phyloP scores from a whole-genome alignment of 2,113 vertebrate genomes.

The Calypte anna region DNA sequence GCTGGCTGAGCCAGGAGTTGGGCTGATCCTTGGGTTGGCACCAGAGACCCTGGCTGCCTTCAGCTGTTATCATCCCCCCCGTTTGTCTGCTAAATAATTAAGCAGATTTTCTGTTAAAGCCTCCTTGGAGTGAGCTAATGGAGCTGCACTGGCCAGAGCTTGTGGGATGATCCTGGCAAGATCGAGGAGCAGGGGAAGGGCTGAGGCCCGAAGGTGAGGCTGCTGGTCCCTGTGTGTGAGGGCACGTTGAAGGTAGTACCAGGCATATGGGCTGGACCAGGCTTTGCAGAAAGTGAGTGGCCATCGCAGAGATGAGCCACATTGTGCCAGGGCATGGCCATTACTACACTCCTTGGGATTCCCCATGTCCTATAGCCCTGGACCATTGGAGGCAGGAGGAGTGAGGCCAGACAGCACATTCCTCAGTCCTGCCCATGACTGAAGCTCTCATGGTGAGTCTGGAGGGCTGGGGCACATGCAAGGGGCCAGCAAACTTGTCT shows the following conservation, averaged over 20 bases:
- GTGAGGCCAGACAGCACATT: accelerated
- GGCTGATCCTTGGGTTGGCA: accelerated
- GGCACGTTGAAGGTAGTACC: background rate
- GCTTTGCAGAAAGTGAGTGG: background rate
- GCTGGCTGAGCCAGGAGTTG: background rate
- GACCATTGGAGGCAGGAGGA: background rate
- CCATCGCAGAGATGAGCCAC: background rate
- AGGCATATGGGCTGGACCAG: background rate
- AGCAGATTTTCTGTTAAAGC: slow-evolving; percentile 52
- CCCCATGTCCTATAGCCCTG: background rate
- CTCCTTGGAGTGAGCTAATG: slow-evolving; percentile 33
- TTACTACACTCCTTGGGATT: accelerated
- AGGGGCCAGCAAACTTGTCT: background rate
- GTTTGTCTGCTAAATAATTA: slow-evolving; percentile 52
- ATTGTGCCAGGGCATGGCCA: background rate
- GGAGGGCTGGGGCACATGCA: background rate
- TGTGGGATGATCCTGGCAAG: background rate
- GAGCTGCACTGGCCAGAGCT: background rate
- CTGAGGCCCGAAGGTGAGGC: background rate
- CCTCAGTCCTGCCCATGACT: background rate
- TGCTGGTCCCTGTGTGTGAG: background rate
- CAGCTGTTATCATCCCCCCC: background rate
- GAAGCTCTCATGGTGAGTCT: background rate
- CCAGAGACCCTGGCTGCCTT: slow-evolving; percentile 7
- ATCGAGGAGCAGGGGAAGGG: background rate